Conservation (phyloP, 2,797 vertebrate species). For the Sebastiscus tertius region DNA sequence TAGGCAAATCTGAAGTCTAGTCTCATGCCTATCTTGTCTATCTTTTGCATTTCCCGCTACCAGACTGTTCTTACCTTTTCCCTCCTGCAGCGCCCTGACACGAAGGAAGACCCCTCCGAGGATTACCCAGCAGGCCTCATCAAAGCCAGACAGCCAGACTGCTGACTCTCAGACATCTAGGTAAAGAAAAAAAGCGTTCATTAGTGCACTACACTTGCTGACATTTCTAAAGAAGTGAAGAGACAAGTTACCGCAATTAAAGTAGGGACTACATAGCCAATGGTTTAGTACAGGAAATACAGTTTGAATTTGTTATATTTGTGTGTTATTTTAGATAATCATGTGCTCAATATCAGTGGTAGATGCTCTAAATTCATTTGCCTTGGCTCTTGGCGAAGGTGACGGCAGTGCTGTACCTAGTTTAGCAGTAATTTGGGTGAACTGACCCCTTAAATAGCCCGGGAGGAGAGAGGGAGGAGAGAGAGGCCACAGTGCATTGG, state of each 20-base stretch:
- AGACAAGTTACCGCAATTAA: background rate
- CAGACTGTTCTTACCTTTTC: conserved; percentile 6
- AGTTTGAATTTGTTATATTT: background rate
- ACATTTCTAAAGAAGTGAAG: background rate
- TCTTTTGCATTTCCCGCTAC: conserved; percentile 13
- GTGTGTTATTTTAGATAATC: background rate
- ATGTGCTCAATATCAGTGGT: background rate
- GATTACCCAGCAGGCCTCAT: conserved; percentile 44
- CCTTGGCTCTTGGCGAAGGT: background rate
- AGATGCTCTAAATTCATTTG: conserved; percentile 5
- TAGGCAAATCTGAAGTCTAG: background rate
- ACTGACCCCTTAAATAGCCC: background rate
- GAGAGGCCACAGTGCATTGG: background rate
- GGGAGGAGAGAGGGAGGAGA: background rate
- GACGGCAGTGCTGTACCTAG: background rate
- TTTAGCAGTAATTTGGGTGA: background rate
- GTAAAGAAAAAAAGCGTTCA: conserved; percentile 14
- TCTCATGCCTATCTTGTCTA: background rate
- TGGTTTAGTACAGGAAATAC: background rate
- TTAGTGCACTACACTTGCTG: background rate
- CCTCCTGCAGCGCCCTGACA: background rate
- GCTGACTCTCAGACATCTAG: conserved; percentile 8
- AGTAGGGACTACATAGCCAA: background rate
- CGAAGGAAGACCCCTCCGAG: conserved; percentile 23
- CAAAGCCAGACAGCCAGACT: conserved; percentile 29